These are phyloP conservation scores for Myodes glareolus DNA, from an alignment of 2,113 vertebrate species.

Conservation along the genomic window DNA sequence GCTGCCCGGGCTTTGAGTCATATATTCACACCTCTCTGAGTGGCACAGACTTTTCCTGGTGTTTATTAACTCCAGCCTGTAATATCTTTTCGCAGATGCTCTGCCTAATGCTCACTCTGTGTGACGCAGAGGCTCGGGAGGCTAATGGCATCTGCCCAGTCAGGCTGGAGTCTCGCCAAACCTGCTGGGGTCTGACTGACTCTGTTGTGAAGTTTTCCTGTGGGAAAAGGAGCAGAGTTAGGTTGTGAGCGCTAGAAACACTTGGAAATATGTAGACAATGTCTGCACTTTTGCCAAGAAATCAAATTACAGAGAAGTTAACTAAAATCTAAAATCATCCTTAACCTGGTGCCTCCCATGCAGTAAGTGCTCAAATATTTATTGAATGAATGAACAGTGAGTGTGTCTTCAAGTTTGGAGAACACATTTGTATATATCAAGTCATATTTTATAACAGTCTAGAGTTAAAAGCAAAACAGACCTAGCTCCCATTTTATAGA, in stretches of 20 bases:
- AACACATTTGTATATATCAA: background rate
- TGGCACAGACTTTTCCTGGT: constrained; percentile 43
- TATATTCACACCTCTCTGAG: constrained; percentile 44
- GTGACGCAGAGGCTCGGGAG: background rate
- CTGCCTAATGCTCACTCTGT: constrained; percentile 13
- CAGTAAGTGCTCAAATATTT: background rate
- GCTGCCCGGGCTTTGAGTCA: background rate
- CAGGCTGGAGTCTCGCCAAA: background rate
- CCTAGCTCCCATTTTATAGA: background rate
- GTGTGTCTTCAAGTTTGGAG: background rate
- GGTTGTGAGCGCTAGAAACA: background rate
- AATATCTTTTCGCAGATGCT: constrained; percentile 40
- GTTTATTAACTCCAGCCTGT: constrained; percentile 1
- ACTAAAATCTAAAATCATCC: background rate
- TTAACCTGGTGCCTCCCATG: background rate
- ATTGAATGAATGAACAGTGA: background rate
- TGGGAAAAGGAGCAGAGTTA: background rate
- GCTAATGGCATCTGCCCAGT: background rate
- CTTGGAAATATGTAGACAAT: background rate
- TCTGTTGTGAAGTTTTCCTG: background rate
- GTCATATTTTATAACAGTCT: background rate
- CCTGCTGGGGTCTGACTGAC: background rate
- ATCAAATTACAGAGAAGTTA: background rate
- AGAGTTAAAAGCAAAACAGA: background rate
- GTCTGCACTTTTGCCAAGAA: background rate